Conservation (phyloP, 1,140 invertebrate species). For the Tigriopus japonicus region DNA sequence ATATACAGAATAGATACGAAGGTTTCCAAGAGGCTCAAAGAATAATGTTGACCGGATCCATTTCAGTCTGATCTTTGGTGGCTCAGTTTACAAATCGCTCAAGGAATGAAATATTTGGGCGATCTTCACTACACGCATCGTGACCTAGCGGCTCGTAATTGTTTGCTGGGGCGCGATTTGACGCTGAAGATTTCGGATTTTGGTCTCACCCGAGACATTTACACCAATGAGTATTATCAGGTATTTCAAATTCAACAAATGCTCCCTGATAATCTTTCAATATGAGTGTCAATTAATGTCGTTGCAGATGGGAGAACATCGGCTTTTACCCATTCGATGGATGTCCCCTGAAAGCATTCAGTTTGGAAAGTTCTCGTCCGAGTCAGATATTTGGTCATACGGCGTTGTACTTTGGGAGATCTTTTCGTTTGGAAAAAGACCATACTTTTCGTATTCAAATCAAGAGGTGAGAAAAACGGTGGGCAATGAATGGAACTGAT, state of each 20-base stretch:
- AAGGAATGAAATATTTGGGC: constrained; percentile 91
- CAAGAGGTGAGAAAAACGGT: constrained; percentile 35
- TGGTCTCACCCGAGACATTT: constrained; percentile 80
- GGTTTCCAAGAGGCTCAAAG: not conserved
- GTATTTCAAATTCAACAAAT: not conserved
- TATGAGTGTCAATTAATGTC: not conserved
- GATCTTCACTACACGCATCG: constrained; percentile 89
- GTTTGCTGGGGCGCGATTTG: constrained; percentile 77
- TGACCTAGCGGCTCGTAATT: constrained; percentile 88
- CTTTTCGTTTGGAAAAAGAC: constrained; percentile 61
- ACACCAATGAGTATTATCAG: constrained; percentile 47
- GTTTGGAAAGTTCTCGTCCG: constrained; percentile 66
- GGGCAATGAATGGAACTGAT: not conserved
- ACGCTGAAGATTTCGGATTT: constrained; percentile 93
- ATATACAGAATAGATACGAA: constrained; percentile 5
- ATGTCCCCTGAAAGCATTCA: constrained; percentile 81
- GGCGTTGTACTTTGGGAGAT: constrained; percentile 85
- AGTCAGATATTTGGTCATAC: constrained; percentile 81
- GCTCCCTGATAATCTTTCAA: not conserved
- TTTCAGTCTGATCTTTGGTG: constrained; percentile 26
- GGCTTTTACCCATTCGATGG: constrained; percentile 67
- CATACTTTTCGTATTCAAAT: constrained; percentile 64
- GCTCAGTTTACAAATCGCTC: constrained; percentile 54
- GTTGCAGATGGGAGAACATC: constrained; percentile 9
- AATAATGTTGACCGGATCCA: not conserved